phyloP scores from a whole-genome alignment of 2,113 vertebrate species.

The Camelus bactrianus region DNA sequence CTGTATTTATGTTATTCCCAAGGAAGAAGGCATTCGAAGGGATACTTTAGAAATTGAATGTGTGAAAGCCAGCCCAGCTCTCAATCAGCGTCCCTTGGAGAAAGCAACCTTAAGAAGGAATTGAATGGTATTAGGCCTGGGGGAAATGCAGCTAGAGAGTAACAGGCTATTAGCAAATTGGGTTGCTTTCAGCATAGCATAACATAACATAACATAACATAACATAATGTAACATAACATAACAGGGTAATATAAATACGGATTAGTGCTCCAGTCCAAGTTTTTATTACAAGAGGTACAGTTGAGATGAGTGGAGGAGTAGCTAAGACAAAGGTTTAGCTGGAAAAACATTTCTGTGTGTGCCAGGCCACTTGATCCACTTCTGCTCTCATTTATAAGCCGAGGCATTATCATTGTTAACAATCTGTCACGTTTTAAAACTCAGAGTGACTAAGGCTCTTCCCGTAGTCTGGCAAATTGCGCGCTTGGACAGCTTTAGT shows the following conservation, averaged over 20 bases:
- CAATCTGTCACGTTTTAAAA: slow-evolving; percentile 80
- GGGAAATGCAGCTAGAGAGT: slow-evolving; percentile 71
- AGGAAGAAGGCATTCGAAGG: slow-evolving; percentile 63
- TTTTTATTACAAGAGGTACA: slow-evolving; percentile 73
- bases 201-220: slow-evolving; percentile 67
- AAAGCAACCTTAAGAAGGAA: slow-evolving; percentile 70
- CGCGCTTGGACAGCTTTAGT: slow-evolving; percentile 60
- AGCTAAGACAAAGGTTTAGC: slow-evolving; percentile 57
- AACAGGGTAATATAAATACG: slow-evolving; percentile 82
- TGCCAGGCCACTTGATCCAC: slow-evolving; percentile 64
- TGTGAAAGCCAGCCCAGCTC: slow-evolving; percentile 56
- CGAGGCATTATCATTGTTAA: slow-evolving; percentile 62
- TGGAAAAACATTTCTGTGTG: slow-evolving; percentile 58
- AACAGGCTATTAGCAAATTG: slow-evolving; percentile 80
- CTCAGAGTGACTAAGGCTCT: slow-evolving; percentile 57
- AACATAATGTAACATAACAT: slow-evolving; percentile 61
- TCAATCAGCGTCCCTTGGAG: slow-evolving; percentile 78
- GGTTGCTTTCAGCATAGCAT: slow-evolving; percentile 79
- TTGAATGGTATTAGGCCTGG: slow-evolving; percentile 75
- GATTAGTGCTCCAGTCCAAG: slow-evolving; percentile 77
- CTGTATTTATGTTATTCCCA: slow-evolving; percentile 70
- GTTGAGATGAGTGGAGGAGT: slow-evolving; percentile 61
- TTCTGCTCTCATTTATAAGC: slow-evolving; percentile 68
- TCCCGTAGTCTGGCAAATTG: slow-evolving; percentile 66
- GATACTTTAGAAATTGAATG: slow-evolving; percentile 74